phyloP scores from a whole-genome alignment of 2,797 vertebrate genomes.

The Rhinogobio ventralis region DNA sequence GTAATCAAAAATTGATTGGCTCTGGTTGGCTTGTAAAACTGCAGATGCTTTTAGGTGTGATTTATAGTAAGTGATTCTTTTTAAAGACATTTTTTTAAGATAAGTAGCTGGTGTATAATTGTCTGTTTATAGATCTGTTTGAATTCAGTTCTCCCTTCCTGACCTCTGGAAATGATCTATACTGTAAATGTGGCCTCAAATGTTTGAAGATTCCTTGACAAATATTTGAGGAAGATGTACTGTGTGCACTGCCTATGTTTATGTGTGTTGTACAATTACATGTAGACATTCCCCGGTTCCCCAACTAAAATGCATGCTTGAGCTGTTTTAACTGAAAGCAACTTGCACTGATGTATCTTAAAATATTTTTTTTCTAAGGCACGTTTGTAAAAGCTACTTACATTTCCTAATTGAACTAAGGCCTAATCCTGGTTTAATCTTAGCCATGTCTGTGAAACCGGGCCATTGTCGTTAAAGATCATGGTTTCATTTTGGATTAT shows the following conservation, averaged over 20 bases:
- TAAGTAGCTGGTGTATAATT: background rate
- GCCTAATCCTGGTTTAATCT: too few relatives aligned
- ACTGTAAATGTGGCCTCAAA: slow-evolving; percentile 62
- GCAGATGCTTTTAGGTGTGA: slow-evolving; percentile 2
- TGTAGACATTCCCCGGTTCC: background rate
- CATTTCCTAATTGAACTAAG: too few relatives aligned
- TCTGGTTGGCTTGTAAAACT: slow-evolving; percentile 10
- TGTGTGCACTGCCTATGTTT: background rate
- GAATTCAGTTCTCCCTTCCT: slow-evolving; percentile 41
- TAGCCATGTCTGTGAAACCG: too few relatives aligned
- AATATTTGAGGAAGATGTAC: slow-evolving; percentile 66
- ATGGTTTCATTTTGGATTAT: background rate
- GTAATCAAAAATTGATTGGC: background rate
- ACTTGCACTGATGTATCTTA: too few relatives aligned
- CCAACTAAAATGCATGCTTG: too few relatives aligned
- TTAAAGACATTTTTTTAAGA: background rate
- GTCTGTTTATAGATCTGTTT: background rate
- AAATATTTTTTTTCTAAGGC: too few relatives aligned
- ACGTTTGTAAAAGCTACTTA: too few relatives aligned
- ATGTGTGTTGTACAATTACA: background rate
- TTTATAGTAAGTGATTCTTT: background rate
- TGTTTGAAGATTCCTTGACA: slow-evolving; percentile 67
- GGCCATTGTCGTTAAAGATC: background rate
- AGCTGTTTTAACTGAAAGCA: too few relatives aligned
- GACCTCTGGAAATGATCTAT: background rate